phyloP scores from a whole-genome alignment of 1,140 invertebrate species.

The Drosophila burlai region DNA sequence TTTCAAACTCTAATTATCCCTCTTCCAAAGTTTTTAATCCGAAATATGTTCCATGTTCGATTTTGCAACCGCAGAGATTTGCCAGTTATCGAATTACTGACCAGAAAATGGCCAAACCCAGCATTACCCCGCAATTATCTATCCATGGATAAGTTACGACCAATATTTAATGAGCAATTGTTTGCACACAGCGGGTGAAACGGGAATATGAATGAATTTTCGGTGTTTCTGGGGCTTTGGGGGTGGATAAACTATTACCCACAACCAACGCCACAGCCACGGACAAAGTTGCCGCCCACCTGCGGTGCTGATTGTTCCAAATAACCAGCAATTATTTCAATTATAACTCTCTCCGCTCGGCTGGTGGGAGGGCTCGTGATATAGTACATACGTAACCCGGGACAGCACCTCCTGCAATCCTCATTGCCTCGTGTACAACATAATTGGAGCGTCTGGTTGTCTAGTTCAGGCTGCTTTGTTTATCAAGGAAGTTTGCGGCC shows the following conservation, averaged over 20 bases:
- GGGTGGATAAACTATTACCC: slow-evolving; percentile 14
- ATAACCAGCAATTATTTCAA: slow-evolving; percentile 63
- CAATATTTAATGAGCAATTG: slow-evolving; percentile 31
- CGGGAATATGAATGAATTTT: slow-evolving; percentile 11
- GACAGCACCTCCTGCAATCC: slow-evolving; percentile 10
- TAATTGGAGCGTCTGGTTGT: slow-evolving; percentile 39
- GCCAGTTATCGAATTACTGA: slow-evolving; percentile 12
- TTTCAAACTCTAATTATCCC: neutral
- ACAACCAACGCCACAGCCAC: slow-evolving; percentile 1
- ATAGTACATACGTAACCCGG: slow-evolving; percentile 5
- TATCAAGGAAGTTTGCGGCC: slow-evolving; percentile 13
- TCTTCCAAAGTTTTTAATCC: neutral
- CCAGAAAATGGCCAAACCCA: neutral
- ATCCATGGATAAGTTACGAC: neutral
- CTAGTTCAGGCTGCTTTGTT: slow-evolving; percentile 28
- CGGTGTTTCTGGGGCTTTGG: neutral
- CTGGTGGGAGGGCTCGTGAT: neutral
- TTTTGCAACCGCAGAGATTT: neutral
- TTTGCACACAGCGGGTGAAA: slow-evolving; percentile 12
- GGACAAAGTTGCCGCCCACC: slow-evolving; percentile 40
- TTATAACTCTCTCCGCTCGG: slow-evolving; percentile 26
- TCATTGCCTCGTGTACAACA: slow-evolving; percentile 34
- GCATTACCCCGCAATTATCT: slow-evolving; percentile 9
- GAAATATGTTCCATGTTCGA: neutral
- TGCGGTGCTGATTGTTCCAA: slow-evolving; percentile 56